Percentiles rank a stretch among this genome's conserved stretches.
Evolutionary conservation across 2,888 invertebrate species (phyloP).

Genomic region (Pteria penguin): DNA sequence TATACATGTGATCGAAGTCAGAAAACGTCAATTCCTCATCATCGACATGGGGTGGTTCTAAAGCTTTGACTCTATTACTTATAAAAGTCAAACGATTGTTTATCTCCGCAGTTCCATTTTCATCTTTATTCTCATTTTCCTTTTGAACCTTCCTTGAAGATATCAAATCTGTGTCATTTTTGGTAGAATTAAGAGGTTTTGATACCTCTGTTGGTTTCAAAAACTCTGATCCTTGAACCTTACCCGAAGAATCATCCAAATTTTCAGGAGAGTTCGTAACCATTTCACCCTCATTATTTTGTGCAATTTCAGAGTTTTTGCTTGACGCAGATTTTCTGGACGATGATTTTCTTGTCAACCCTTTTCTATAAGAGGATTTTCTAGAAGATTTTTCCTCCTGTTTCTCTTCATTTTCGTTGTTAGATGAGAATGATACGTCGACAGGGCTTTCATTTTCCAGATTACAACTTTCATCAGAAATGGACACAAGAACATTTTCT

Average conservation of each 20-base stretch:
- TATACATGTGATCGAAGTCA: slow-evolving; percentile 20
- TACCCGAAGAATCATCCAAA: not conserved
- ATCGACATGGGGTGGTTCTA: not conserved
- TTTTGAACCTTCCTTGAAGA: not conserved
- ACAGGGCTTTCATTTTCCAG: not conserved
- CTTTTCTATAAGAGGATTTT: not conserved
- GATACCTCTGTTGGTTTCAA: not conserved
- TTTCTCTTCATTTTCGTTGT: not conserved
- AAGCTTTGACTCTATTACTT: not conserved
- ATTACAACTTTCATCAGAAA: not conserved
- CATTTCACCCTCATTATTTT: not conserved
- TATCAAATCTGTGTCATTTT: not conserved
- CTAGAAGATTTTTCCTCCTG: not conserved
- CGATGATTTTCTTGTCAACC: not conserved
- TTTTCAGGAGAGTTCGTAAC: no score
- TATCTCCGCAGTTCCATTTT: no score
- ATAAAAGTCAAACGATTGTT: not conserved
- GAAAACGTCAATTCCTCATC: slow-evolving; percentile 22
- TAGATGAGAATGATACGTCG: not conserved
- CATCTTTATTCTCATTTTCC: not conserved
- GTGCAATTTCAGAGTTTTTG: not conserved
- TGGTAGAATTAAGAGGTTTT: not conserved
- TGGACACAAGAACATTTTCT: not conserved
- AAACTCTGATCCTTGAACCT: not conserved
- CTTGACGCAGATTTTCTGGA: not conserved